These are phyloP conservation scores for Euglossa dilemma DNA, from an alignment of 1,140 invertebrate species.

Conservation along the genomic window DNA sequence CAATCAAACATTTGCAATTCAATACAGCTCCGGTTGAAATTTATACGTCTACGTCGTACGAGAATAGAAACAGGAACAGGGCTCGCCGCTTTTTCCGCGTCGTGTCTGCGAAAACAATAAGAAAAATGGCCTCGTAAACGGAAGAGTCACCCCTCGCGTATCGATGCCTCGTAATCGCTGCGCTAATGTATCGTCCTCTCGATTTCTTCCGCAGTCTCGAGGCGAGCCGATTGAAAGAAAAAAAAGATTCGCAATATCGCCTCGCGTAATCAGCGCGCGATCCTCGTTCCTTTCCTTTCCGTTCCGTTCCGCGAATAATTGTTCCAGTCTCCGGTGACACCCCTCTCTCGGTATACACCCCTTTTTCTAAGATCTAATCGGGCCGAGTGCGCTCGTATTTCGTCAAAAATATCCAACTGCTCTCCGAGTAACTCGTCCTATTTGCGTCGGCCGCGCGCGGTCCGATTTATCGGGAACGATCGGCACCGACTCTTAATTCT, in stretches of 20 bases:
- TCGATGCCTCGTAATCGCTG: constrained; percentile 31
- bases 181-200: constrained; percentile 29
- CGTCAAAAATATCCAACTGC: not conserved
- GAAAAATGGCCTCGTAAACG: constrained; percentile 39
- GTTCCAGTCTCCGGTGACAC: not conserved
- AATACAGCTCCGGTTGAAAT: not conserved
- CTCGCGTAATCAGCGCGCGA: not conserved
- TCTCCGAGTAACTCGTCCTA: not conserved
- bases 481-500: not conserved
- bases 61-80: not conserved
- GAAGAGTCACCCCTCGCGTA: constrained; percentile 36
- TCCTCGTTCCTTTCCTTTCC: not conserved
- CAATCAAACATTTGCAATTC: constrained; percentile 11
- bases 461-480: not conserved
- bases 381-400: not conserved
- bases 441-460: not conserved
- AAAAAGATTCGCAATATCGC: constrained; percentile 6
- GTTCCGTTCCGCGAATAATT: not conserved
- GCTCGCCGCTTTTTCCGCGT: not conserved
- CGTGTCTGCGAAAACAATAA: constrained; percentile 37
- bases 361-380: not conserved
- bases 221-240: not conserved
- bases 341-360: no score
- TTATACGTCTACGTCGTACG: constrained; percentile 12
- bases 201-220: not conserved